Percentiles rank a stretch among this genome's conserved stretches.
phyloP scores from a whole-genome alignment of 2,797 vertebrate genomes.

The Gymnothorax javanicus region DNA sequence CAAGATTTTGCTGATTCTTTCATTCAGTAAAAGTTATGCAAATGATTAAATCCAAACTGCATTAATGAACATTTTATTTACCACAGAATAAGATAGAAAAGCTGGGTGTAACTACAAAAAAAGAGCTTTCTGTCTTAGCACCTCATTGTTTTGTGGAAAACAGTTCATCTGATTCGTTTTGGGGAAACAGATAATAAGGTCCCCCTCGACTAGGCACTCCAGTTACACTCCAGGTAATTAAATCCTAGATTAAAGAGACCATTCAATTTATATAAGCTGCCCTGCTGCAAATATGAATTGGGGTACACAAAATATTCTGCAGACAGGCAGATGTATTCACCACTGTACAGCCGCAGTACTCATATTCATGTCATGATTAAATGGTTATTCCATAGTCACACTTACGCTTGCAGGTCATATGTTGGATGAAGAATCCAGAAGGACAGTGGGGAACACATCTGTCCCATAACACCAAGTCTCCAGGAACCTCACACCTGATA shows the following conservation, averaged over 20 bases:
- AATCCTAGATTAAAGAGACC: neutral
- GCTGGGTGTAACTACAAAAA: neutral
- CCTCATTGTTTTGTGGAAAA: neutral
- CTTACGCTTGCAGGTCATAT: conserved; percentile 81
- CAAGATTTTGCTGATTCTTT: neutral
- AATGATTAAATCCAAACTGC: neutral
- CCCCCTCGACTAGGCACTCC: neutral
- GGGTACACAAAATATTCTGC: neutral
- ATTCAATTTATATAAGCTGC: neutral
- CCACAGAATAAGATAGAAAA: neutral
- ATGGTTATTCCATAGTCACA: conserved; percentile 33
- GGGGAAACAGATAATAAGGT: neutral
- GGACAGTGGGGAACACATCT: conserved; percentile 81
- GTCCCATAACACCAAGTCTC: conserved; percentile 77
- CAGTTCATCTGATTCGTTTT: neutral
- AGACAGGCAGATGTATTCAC: neutral
- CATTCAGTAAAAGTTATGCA: neutral
- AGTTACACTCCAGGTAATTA: neutral
- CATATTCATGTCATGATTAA: neutral
- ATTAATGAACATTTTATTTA: neutral
- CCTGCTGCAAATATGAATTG: neutral
- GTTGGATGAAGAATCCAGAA: conserved; percentile 62
- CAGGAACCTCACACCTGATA: conserved; percentile 74
- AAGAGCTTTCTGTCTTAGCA: neutral
- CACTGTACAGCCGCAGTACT: neutral